Evolutionary conservation across 2,797 vertebrate species (phyloP), one percentile per base, ranked within the genome.

Genomic region (Diplodus sargus): DNA sequence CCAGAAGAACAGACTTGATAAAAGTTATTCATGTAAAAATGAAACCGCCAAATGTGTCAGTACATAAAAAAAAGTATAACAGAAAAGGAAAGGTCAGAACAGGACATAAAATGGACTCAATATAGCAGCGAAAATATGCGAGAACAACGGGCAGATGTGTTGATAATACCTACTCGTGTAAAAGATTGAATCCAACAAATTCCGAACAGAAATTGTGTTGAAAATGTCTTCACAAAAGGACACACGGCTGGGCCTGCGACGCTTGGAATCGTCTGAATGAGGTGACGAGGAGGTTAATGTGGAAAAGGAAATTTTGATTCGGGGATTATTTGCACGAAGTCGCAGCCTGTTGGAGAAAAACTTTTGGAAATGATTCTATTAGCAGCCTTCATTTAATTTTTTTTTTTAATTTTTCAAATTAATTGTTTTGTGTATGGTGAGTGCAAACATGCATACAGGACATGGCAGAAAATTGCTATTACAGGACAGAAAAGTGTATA

Each of bases 261-360:
- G 34, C 39, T 67, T 23, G 23, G 5, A 68, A 28, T 34, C 12
- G 16, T 66, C 16, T 51, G 49, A 78, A 51, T 16, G 54, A 63
- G 60, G 60, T 39, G 61, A 69, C 1, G 6, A 70, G 39, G 52
- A 69, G 59, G 60, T 68, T 58, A 47, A 67, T 45, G 62, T 49
- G 43, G 56, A 58, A 25, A 15, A 62, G 18, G 28, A 43, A 14
- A 23, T 73, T 56, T 43, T 28, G 23, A 61, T 64, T 56, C 62
- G 2, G 4, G 25, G 25, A 25, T 53, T 11, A 7, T 54, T 57
- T 47, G 57, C 12, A 14, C 17, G 48, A 12, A 0, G 6, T 14
- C 13, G 64, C 5, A 0, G 13, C n/a, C 6, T n/a, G 51, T 39
- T 20, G 49, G 25, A 56, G 14, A 42, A 43, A 30, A 58, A 30